phyloP scores from a whole-genome alignment of 2,113 vertebrate species.

The Montifringilla adamsi region DNA sequence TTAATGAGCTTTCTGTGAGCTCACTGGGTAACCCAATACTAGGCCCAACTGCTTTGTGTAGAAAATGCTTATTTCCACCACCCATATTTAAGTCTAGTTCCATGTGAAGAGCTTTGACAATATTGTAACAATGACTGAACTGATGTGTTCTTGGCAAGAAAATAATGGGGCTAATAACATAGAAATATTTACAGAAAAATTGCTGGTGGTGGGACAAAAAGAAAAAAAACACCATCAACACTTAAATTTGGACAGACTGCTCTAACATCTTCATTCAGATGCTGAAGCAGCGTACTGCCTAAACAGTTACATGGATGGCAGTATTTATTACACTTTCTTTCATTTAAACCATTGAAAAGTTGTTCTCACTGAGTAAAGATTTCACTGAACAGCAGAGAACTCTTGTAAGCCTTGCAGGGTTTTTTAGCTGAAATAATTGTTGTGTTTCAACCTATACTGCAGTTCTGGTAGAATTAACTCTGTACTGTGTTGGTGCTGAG shows the following conservation, averaged over 20 bases:
- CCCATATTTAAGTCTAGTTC: background rate
- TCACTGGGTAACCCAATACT: background rate
- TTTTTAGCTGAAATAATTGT: background rate
- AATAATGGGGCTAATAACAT: background rate
- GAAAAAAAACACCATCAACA: background rate
- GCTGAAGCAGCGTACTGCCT: background rate
- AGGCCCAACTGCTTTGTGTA: background rate
- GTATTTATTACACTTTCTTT: background rate
- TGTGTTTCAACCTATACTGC: background rate
- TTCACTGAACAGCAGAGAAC: background rate
- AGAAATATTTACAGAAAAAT: background rate
- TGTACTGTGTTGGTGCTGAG: accelerated
- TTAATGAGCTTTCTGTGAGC: background rate
- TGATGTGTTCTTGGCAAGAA: background rate
- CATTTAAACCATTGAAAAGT: background rate
- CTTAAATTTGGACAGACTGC: background rate
- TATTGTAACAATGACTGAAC: background rate
- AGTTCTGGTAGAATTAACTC: background rate
- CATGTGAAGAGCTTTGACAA: background rate
- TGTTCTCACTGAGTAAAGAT: background rate
- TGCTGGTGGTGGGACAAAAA: background rate
- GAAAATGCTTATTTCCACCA: background rate
- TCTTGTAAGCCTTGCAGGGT: background rate
- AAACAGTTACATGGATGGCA: background rate
- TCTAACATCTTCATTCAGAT: background rate